Conservation (phyloP, 2,797 vertebrate genomes). For the Sparidentex hasta region DNA sequence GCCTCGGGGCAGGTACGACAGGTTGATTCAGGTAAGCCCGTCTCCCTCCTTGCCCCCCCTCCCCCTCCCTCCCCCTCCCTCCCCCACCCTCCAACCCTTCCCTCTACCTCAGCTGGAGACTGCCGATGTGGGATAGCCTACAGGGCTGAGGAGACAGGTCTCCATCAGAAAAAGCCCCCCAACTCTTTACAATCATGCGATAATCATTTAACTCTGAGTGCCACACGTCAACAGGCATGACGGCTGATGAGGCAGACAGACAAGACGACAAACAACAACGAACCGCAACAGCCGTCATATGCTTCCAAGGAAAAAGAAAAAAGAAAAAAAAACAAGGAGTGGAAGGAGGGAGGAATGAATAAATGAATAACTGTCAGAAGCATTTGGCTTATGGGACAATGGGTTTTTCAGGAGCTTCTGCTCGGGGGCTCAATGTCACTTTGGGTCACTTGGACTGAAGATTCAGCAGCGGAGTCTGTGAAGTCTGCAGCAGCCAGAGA, state of each 20-base stretch:
- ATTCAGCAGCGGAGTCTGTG: slow-evolving; percentile 26
- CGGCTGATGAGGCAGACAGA: slow-evolving; percentile 69
- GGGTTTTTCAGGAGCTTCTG: slow-evolving; percentile 57
- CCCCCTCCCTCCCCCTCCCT: background rate
- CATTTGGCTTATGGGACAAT: slow-evolving; percentile 71
- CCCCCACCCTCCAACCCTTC: slow-evolving; percentile 35
- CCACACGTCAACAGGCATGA: slow-evolving; percentile 72
- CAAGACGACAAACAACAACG: slow-evolving; percentile 70
- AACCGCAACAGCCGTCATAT: slow-evolving; percentile 42
- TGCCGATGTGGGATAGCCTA: slow-evolving; percentile 80
- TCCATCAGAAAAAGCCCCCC: slow-evolving; percentile 74
- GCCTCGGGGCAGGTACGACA: slow-evolving; percentile 81
- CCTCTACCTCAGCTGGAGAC: slow-evolving; percentile 70
- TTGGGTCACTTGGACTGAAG: slow-evolving; percentile 60
- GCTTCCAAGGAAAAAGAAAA: slow-evolving; percentile 50
- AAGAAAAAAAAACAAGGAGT: slow-evolving; percentile 36
- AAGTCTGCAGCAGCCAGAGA: slow-evolving; percentile 16
- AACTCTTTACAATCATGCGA: slow-evolving; percentile 75
- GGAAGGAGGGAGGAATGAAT: slow-evolving; percentile 68
- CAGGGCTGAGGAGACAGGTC: slow-evolving; percentile 77
- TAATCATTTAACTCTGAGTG: slow-evolving; percentile 80
- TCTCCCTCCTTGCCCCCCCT: slow-evolving; percentile 15
- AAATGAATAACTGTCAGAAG: slow-evolving; percentile 84
- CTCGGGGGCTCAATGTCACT: slow-evolving; percentile 60
- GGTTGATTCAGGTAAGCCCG: slow-evolving; percentile 80